A percentile compares a stretch with the other conserved stretches of the same genome.
Evolutionary conservation across 2,888 invertebrate species (phyloP).

Genomic region (Chaetoderma sp.): DNA sequence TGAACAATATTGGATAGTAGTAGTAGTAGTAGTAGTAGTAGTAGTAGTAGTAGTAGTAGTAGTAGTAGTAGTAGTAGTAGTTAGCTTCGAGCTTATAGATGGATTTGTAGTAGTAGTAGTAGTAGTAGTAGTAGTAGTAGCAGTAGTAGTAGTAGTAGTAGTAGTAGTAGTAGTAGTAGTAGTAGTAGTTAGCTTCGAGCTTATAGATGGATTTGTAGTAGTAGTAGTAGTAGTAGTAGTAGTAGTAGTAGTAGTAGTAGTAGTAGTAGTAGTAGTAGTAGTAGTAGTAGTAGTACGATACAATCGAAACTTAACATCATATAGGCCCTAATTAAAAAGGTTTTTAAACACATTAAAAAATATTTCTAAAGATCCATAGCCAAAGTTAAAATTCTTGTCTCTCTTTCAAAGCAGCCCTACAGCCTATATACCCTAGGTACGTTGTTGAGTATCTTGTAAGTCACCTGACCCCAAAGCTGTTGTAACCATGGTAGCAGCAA

Average conservation of each 20-base stretch:
- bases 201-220: neutral
- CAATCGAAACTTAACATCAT: no score
- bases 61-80: constrained; percentile 15
- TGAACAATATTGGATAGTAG: no score
- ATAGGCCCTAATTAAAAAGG: no score
- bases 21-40: constrained; percentile 12
- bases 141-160: constrained; percentile 9
- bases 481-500: no score
- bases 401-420: no score
- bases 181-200: constrained; percentile 2
- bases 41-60: constrained; percentile 8
- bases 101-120: constrained; percentile 11
- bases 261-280: constrained; percentile 16
- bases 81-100: neutral
- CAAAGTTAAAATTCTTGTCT: no score
- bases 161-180: constrained; percentile 10
- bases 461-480: no score
- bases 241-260: constrained; percentile 15
- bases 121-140: constrained; percentile 12
- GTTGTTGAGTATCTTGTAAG: no score
- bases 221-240: constrained; percentile 14
- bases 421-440: no score
- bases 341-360: no score
- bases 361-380: no score
- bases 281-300: constrained; percentile 16